These are phyloP conservation scores for Tiliacea aurago DNA, from an alignment of 2,888 invertebrate genomes.

Conservation along the genomic window DNA sequence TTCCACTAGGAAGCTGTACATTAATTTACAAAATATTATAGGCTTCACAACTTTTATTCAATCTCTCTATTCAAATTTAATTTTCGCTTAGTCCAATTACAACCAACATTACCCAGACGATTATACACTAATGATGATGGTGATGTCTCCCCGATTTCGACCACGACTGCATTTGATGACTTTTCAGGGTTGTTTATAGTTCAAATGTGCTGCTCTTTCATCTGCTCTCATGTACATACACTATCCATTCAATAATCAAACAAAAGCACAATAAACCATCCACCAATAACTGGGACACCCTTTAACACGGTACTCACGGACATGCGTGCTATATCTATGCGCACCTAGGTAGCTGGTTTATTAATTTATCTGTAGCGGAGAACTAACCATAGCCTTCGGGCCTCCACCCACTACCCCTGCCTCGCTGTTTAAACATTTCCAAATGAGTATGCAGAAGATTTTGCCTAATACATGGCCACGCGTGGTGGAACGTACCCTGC, in stretches of 20 bases:
- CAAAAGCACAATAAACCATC: background rate
- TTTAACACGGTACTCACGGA: conserved; percentile 76
- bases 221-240: too few species aligned
- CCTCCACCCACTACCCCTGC: conserved; percentile 70
- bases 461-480: conserved; percentile 85
- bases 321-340: conserved; percentile 85
- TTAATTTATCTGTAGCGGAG: conserved; percentile 90
- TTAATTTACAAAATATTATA: background rate
- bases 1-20: background rate
- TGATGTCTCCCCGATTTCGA: background rate
- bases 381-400: conserved; percentile 85
- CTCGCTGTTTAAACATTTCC: conserved; percentile 88
- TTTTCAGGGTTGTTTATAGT: background rate
- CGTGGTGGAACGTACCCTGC: conserved; percentile 76
- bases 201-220: background rate
- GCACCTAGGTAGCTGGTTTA: conserved; percentile 83
- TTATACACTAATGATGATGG: background rate
- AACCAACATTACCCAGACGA: background rate
- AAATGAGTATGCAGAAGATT: conserved; percentile 90
- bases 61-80: background rate
- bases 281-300: conserved; percentile 72
- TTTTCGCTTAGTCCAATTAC: too few species aligned
- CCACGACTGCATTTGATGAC: background rate
- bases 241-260: background rate
- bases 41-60: background rate